Evolutionary conservation across 2,888 invertebrate species (phyloP).

Genomic region (Trissonchulus sp.): DNA sequence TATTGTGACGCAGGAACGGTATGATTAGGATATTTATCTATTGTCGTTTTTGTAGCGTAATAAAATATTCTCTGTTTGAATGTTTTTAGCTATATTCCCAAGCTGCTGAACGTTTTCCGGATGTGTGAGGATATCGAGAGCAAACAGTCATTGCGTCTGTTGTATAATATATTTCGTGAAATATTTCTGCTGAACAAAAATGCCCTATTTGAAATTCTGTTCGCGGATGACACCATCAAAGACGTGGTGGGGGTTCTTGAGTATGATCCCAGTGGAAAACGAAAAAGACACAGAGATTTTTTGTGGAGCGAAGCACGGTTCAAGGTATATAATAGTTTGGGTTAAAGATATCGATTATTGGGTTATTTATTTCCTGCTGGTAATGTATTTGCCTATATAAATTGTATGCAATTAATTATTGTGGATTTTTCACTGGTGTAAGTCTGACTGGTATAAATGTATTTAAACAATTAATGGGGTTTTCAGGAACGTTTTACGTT

Average conservation of each 20-base stretch:
- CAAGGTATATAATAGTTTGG: slow-evolving; percentile 36
- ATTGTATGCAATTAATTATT: not conserved
- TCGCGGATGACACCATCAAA: slow-evolving; percentile 81
- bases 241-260: slow-evolving; percentile 97
- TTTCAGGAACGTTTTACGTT: too few relatives aligned
- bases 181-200: slow-evolving; percentile 97
- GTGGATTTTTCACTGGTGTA: too few relatives aligned
- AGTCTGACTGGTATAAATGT: too few relatives aligned
- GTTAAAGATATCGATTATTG: slow-evolving; percentile 36
- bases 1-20: too few relatives aligned
- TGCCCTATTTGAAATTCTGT: slow-evolving; percentile 92
- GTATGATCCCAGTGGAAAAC: slow-evolving; percentile 72
- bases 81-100: slow-evolving; percentile 69
- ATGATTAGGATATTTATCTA: too few relatives aligned
- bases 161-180: slow-evolving; percentile 96
- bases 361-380: not conserved
- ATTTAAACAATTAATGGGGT: too few relatives aligned
- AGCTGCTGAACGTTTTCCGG: slow-evolving; percentile 86
- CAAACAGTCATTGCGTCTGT: slow-evolving; percentile 80
- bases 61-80: slow-evolving; percentile 2
- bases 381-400: not conserved
- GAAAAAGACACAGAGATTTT: slow-evolving; percentile 80
- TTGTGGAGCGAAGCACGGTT: slow-evolving; percentile 75
- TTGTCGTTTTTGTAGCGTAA: not conserved
- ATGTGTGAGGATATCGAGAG: slow-evolving; percentile 96